These are phyloP conservation scores for Lineus longissimus DNA, from an alignment of 1,140 invertebrate genomes.

Conservation along the genomic window DNA sequence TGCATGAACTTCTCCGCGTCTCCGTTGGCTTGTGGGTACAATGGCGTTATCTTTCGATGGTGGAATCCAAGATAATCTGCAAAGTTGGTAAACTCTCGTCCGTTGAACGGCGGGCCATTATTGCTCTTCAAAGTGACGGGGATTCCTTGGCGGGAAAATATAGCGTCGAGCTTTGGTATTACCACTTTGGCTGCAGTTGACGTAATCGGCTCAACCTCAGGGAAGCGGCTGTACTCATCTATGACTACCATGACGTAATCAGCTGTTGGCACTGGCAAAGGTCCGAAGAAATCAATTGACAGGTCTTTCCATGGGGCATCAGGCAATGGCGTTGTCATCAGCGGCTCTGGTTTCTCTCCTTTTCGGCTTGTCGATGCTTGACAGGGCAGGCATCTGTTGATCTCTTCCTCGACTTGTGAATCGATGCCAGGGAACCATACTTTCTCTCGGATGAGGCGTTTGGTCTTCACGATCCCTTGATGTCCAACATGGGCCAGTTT, in stretches of 20 bases:
- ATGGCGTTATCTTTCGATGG: slow-evolving; percentile 13
- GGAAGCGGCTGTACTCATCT: slow-evolving; percentile 33
- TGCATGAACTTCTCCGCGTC: slow-evolving; percentile 21
- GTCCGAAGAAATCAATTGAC: slow-evolving; percentile 28
- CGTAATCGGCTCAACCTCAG: slow-evolving; percentile 24
- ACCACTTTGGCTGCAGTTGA: slow-evolving; percentile 20
- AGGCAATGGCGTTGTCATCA: slow-evolving; percentile 22
- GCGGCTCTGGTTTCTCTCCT: slow-evolving; percentile 27
- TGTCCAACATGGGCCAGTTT: slow-evolving; percentile 29
- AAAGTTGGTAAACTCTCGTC: slow-evolving; percentile 15
- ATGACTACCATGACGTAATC: slow-evolving; percentile 30
- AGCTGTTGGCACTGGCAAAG: slow-evolving; percentile 23
- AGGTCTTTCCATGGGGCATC: slow-evolving; percentile 26
- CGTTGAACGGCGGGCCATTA: slow-evolving; percentile 24
- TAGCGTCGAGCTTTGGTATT: slow-evolving; percentile 21
- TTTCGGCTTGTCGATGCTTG: slow-evolving; percentile 17
- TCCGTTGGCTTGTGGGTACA: slow-evolving; percentile 15
- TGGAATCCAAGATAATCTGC: slow-evolving; percentile 11
- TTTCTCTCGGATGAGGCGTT: slow-evolving; percentile 34
- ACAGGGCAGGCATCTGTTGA: slow-evolving; percentile 34
- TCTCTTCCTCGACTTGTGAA: slow-evolving; percentile 25
- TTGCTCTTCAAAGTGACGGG: slow-evolving; percentile 19
- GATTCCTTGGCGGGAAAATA: slow-evolving; percentile 21
- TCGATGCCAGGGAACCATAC: slow-evolving; percentile 45
- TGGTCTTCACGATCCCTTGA: slow-evolving; percentile 34